These are phyloP conservation scores for Hofmannophila pseudospretella DNA, from an alignment of 2,888 invertebrate species.

Conservation along the genomic window DNA sequence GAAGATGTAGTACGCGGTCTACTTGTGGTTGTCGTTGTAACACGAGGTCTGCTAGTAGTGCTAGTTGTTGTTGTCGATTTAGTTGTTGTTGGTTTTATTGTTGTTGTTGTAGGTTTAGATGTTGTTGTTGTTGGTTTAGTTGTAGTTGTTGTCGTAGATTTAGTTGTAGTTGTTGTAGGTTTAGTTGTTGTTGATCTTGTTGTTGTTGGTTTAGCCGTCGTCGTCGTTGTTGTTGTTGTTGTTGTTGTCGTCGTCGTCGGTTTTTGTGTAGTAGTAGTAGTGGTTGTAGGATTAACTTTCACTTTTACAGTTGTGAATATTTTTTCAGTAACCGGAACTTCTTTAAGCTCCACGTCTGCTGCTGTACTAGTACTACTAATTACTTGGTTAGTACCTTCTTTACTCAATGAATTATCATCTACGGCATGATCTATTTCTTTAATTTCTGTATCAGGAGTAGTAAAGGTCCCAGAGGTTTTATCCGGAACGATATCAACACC, in stretches of 20 bases:
- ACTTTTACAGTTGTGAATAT: constrained; percentile 16
- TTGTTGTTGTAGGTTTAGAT: too few relatives aligned
- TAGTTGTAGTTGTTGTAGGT: constrained; percentile 20
- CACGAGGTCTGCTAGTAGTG: constrained; percentile 16
- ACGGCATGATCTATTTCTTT: constrained; percentile 38
- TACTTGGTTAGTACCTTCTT: constrained; percentile 45
- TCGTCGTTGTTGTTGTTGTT: constrained; percentile 20
- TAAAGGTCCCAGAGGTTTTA: constrained; percentile 54
- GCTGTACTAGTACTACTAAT: constrained; percentile 30
- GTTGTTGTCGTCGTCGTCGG: constrained; percentile 18
- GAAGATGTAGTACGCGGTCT: constrained; percentile 15
- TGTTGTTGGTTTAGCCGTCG: constrained; percentile 21
- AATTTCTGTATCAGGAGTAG: constrained; percentile 65
- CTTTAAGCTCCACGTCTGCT: constrained; percentile 20
- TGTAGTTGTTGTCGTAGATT: too few relatives aligned
- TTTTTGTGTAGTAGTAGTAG: constrained; percentile 22
- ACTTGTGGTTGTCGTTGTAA: constrained; percentile 19
- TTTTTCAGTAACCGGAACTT: constrained; percentile 23
- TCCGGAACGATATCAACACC: constrained; percentile 79
- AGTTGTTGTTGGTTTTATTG: constrained; percentile 13
- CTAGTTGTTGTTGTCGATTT: constrained; percentile 16
- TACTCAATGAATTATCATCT: constrained; percentile 43
- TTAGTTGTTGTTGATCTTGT: constrained; percentile 22
- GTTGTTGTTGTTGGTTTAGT: constrained; percentile 17
- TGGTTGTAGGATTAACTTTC: constrained; percentile 17